Conservation (phyloP, 2,888 invertebrate genomes). For the Pseudolycoriella hygida region DNA sequence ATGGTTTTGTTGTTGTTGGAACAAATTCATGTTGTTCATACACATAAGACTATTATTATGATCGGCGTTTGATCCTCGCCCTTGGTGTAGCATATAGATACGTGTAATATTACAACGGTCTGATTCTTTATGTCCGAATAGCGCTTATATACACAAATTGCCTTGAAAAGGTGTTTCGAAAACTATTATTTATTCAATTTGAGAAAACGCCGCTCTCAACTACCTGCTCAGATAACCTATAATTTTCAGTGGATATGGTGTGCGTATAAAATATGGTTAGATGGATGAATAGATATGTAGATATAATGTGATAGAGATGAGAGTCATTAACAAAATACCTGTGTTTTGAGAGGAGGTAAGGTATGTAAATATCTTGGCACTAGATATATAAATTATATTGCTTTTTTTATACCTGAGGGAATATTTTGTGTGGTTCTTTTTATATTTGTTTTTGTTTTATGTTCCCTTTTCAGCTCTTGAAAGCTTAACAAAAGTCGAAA, state of each 20-base stretch:
- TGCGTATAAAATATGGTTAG: neutral
- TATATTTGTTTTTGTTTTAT: neutral
- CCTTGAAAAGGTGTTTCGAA: slow-evolving; percentile 14
- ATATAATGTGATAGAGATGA: slow-evolving; percentile 1
- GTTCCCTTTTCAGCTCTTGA: neutral
- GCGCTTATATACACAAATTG: slow-evolving; percentile 1
- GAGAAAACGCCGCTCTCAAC: slow-evolving; percentile 13
- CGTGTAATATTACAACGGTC: neutral
- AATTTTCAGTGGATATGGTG: neutral
- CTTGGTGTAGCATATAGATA: neutral
- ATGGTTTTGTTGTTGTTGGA: neutral
- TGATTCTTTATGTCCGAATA: neutral
- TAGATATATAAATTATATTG: slow-evolving; percentile 2
- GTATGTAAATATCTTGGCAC: slow-evolving; percentile 2
- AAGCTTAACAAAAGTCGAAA: neutral
- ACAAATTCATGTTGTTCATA: neutral
- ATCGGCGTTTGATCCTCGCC: neutral
- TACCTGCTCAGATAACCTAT: slow-evolving; percentile 11
- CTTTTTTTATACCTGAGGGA: slow-evolving; percentile 2
- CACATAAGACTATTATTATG: neutral
- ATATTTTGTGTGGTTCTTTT: neutral
- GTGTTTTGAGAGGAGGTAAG: neutral
- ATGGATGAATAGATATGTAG: slow-evolving; percentile 1
- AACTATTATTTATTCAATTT: slow-evolving; percentile 17
- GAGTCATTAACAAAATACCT: slow-evolving; percentile 4